Evolutionary conservation across 64 coral and sea anemone genomes (phyloP).

Genomic region (Dendrophyllia cribrosa): DNA sequence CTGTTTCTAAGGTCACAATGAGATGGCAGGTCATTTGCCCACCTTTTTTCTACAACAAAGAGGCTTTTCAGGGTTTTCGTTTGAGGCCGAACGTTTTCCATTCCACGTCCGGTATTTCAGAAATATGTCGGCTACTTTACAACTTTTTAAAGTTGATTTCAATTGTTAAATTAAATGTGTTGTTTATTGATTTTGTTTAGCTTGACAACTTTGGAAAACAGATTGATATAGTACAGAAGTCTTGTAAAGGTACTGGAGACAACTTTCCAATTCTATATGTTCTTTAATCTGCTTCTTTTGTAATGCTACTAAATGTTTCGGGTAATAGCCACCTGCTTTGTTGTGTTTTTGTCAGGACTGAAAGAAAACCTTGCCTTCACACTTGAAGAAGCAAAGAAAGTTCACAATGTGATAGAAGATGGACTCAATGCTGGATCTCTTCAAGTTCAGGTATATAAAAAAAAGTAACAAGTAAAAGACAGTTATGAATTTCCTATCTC

Average conservation of each 20-base stretch:
- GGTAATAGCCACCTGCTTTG: not conserved
- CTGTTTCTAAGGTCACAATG: too few species aligned
- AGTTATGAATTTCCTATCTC: too few species aligned
- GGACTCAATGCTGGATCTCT: slow-evolving; percentile 22
- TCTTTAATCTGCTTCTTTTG: not conserved
- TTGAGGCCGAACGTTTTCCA: too few species aligned
- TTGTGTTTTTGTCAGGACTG: slow-evolving; percentile 41
- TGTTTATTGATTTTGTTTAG: not conserved
- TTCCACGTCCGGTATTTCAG: too few species aligned
- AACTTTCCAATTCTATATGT: not conserved
- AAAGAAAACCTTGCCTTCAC: slow-evolving; percentile 18
- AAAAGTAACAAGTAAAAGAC: too few species aligned
- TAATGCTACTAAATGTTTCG: not conserved
- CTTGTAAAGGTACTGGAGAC: slow-evolving; percentile 21
- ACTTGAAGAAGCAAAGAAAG: slow-evolving; percentile 47
- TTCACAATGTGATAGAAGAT: slow-evolving; percentile 28
- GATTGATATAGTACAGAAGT: not conserved
- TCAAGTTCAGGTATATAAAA: slow-evolving; percentile 49
- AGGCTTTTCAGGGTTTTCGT: too few species aligned
- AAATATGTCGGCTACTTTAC: too few species aligned
- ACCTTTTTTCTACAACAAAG: too few species aligned
- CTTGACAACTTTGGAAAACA: slow-evolving; percentile 23
- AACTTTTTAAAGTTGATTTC: too few species aligned
- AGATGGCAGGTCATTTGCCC: too few species aligned
- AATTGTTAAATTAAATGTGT: too few species aligned